These are phyloP conservation scores for Patella pellucida DNA, from an alignment of 2,888 invertebrate genomes.

Conservation along the genomic window DNA sequence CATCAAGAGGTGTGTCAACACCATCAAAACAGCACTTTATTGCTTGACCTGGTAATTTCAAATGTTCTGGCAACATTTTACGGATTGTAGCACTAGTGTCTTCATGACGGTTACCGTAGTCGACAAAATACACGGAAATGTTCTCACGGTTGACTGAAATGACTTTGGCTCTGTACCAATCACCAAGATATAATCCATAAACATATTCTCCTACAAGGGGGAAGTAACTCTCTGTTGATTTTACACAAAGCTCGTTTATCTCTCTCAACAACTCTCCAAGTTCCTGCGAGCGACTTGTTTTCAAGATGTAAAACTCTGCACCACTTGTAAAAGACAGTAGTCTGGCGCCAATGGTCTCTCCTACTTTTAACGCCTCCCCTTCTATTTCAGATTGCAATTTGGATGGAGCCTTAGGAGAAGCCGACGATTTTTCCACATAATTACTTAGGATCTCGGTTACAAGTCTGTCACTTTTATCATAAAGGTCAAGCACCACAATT, in stretches of 20 bases:
- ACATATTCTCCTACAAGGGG: slow-evolving; percentile 42
- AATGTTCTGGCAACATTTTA: slow-evolving; percentile 33
- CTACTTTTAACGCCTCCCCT: not conserved
- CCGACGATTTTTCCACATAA: not conserved
- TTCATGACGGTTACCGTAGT: slow-evolving; percentile 60
- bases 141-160: slow-evolving; percentile 27
- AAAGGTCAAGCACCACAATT: not conserved
- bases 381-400: not conserved
- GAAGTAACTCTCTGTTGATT: not conserved
- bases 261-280: not conserved
- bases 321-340: not conserved
- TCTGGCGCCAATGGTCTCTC: not conserved
- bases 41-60: slow-evolving; percentile 46
- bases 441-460: not conserved
- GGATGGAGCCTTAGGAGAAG: not conserved
- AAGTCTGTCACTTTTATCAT: not conserved
- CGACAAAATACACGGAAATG: slow-evolving; percentile 50
- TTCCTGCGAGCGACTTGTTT: not conserved
- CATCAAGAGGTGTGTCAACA: slow-evolving; percentile 24
- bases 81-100: slow-evolving; percentile 37
- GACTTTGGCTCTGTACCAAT: slow-evolving; percentile 54
- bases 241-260: not conserved
- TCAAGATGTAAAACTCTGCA: not conserved
- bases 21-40: slow-evolving; percentile 47
- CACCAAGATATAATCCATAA: slow-evolving; percentile 38